Base-by-base conservation (phyloP, 2,113 vertebrate genomes). In the Callithrix jacchus region DNA sequence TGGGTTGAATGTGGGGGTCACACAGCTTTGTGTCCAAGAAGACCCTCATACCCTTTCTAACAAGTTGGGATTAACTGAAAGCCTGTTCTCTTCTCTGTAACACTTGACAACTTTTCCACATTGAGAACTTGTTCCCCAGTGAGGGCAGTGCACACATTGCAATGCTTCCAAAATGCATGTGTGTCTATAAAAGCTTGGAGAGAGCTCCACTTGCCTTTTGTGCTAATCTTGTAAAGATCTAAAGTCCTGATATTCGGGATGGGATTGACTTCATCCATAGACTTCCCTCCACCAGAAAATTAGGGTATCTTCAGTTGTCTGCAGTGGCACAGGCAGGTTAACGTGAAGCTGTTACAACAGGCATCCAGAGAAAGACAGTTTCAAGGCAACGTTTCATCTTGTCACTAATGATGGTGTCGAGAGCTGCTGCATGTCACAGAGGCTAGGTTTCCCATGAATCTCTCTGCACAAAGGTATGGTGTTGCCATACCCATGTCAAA, bases 121-220 rank as follows among this genome's bases (percentile, higher is more conserved):
- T 74, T 49, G 6, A 6, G 54, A 37, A 49, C 7, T 68, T 13
- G 5, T 20, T 18, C 47, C 66, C 30, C 21, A 0, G 10, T 20
- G 14, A 45, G 4, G 20, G 9, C 35, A 4, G 0, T 0, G 11
- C 2, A 20, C 18, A 2, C 2, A 0, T 42, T 1, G 1, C 32
- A 25, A 21, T 5, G 42, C 58, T 35, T 35, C 16, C 37, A 23
- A 18, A 7, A 14, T 7, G n/a, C 10, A n/a, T 10, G 20, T 45
- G 4, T 45, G 4, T 30, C 1, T 64, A 0, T 11, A 5, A 54
- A 21, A 54, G 66, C 68, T 14, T 8, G 6, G 0, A 0, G 14
- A 58, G 30, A 47, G 21, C 20, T 20, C 17, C 27, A 0, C 32
- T 18, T 40, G 45, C 27, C 17, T 35, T 42, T 5, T 6, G 45